phyloP scores from a whole-genome alignment of 2,888 invertebrate genomes.

The Ommatoiulus sabulosus region DNA sequence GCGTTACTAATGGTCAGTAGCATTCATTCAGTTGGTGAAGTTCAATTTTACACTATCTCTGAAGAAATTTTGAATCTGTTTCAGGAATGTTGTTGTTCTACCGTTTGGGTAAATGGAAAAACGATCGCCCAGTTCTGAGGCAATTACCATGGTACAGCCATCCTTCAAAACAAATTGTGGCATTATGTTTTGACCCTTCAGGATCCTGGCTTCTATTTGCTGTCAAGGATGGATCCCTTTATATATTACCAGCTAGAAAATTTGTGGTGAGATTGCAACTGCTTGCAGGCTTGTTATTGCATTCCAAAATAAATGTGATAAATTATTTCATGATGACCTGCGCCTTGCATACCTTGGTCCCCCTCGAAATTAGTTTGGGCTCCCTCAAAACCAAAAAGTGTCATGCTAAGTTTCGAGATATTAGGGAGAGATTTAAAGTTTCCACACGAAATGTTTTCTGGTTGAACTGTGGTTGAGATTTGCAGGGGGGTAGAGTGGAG shows the following conservation, averaged over 20 bases:
- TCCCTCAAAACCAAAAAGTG: too few relatives aligned
- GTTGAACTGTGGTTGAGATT: too few relatives aligned
- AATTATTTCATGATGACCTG: too few relatives aligned
- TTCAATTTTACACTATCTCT: neutral
- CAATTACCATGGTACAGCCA: conserved; percentile 61
- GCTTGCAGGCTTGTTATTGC: neutral
- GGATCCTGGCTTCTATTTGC: conserved; percentile 80
- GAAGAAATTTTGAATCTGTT: too few relatives aligned
- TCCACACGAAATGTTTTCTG: too few relatives aligned
- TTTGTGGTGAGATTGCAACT: conserved; percentile 68
- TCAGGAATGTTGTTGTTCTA: conserved; percentile 52
- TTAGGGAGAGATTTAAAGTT: too few relatives aligned
- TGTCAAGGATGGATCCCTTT: conserved; percentile 73
- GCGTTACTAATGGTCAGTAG: conserved; percentile 13
- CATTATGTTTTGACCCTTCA: conserved; percentile 83
- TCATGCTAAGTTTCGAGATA: too few relatives aligned
- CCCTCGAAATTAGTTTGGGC: too few relatives aligned
- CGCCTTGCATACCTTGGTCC: too few relatives aligned
- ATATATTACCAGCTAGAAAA: conserved; percentile 74
- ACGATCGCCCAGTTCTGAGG: conserved; percentile 59
- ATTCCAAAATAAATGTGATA: neutral
- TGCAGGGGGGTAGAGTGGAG: too few relatives aligned
- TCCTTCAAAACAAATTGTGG: conserved; percentile 64
- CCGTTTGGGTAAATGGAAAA: conserved; percentile 56
- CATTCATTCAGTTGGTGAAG: neutral